Base-by-base conservation (phyloP, 2,797 vertebrate species). In the Enteromius treurensis region DNA sequence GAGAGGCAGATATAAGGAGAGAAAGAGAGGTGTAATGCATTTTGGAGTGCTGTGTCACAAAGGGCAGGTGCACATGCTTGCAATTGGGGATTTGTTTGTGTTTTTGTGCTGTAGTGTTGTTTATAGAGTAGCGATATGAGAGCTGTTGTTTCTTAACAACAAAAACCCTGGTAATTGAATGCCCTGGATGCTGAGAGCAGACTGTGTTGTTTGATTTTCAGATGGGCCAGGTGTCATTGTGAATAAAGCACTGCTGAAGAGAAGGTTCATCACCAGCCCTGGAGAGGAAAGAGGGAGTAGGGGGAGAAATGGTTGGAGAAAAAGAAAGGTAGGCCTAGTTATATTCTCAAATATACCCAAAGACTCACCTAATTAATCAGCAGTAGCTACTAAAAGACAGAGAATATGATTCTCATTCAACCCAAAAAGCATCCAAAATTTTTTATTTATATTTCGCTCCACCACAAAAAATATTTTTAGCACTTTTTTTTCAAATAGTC, bases 161-260 rank as follows among this genome's bases (percentile, higher is more conserved):
- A 75, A 68, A 53, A 81, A 49, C 45, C 9, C 60, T 65, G 51
- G 86, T 83, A 87, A 83, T 58, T 84, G 80, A 88, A 82, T 77
- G 80, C 32, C 71, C 74, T 86, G 87, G 85, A 62, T 84, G 75
- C 76, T 73, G 80, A 88, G 78, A 75, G 85, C 69, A 80, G 45
- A 62, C 83, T 78, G 73, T 86, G 89, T 88, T 88, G 82, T 87
- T 89, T 87, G 85, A 82, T 86, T 87, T 87, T 87, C 81, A 82
- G 84, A 90, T 86, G 78, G 71, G 75, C 83, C 68, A 70, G 77
- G 69, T 68, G 70, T 89, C 80, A 86, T 71, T 80, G 81, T 88
- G 84, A 85, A 81, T 84, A 86, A 79, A 86, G 82, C 49, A 65
- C 45, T n/a, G 1, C 45, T 47, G 70, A 69, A 77, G 80, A 82